These are phyloP conservation scores for mouse (Mus musculus) DNA, from an alignment of 2,113 vertebrate genomes.

Conservation along the genomic window GRCm39 chr7:95266001-95266500, in stretches of 20 bases:
- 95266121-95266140: not conserved
- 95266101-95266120: not conserved
- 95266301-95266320: not conserved
- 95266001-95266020: not conserved
- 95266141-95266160: not conserved
- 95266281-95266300: not conserved
- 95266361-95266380: not conserved
- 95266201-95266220: not conserved
- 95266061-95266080: conserved; percentile 2
- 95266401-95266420: no score
- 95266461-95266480: no score
- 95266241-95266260: conserved; percentile 19
- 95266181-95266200: not conserved
- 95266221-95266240: conserved; percentile 20
- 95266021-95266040: not conserved
- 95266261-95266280: conserved; percentile 15
- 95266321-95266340: not conserved
- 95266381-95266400: no score
- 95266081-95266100: not conserved
- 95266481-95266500: no score
- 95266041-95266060: not conserved
- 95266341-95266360: not conserved
- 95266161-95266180: not conserved
- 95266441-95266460: no score
- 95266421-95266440: no score